These are phyloP conservation scores for Microctonus aethiopoides DNA, from an alignment of 2,888 invertebrate genomes.

Conservation along the genomic window DNA sequence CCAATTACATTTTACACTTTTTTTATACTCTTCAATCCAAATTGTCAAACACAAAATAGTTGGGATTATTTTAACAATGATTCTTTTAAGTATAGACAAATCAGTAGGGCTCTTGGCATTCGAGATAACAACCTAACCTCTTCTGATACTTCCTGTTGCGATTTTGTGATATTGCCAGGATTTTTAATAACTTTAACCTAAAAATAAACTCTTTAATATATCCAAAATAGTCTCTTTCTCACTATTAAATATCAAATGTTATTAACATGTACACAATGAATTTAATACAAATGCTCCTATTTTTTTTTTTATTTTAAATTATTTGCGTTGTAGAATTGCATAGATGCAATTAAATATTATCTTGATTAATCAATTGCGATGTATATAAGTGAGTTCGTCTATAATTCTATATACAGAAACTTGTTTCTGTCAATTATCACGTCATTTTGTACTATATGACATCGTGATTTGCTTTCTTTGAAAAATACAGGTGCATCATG, in stretches of 20 bases:
- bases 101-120: constrained; percentile 25
- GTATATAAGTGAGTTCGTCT: neutral
- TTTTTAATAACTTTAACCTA: constrained; percentile 28
- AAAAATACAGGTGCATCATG: neutral
- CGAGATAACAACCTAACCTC: constrained; percentile 14
- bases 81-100: constrained; percentile 7
- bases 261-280: neutral
- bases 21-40: neutral
- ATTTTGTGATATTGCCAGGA: constrained; percentile 13
- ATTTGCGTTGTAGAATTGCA: too few species aligned
- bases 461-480: constrained; percentile 4
- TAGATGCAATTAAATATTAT: neutral
- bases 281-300: too few species aligned
- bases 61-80: constrained; percentile 15
- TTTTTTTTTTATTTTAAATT: too few species aligned
- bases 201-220: constrained; percentile 17
- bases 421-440: constrained; percentile 2
- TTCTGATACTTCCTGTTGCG: neutral
- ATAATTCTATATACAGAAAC: constrained; percentile 12
- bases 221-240: constrained; percentile 5
- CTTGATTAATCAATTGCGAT: constrained; percentile 4
- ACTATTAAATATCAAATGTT: neutral
- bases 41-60: neutral
- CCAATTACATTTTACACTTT: neutral
- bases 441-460: constrained; percentile 7